Conservation (phyloP, 2,113 vertebrate species). For the Nerophis lumbriciformis region DNA sequence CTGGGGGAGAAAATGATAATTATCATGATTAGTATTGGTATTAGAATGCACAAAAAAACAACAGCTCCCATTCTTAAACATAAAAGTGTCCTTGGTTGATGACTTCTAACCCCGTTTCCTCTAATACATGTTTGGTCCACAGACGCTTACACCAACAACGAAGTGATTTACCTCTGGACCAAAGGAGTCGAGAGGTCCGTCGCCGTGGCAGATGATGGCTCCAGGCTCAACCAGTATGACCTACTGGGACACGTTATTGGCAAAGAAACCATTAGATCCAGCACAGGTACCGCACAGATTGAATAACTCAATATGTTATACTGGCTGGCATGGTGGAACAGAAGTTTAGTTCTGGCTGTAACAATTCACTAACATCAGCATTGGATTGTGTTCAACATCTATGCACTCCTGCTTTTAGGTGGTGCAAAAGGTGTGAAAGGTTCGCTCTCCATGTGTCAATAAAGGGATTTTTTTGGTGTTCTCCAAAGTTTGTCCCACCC, state of each 20-base stretch:
- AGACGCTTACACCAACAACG: conserved; percentile 98
- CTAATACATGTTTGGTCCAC: conserved; percentile 4
- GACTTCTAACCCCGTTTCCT: not conserved
- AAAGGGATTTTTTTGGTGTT: not conserved
- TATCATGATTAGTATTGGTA: too few relatives aligned
- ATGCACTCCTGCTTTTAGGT: too few relatives aligned
- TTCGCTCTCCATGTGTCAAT: not conserved
- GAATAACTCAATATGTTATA: not conserved
- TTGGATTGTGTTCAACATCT: not conserved
- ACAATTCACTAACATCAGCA: too few relatives aligned
- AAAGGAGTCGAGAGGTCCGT: conserved; percentile 88
- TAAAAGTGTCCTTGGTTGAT: not conserved
- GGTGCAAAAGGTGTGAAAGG: not conserved
- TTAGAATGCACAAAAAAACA: too few relatives aligned
- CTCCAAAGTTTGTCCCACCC: not conserved
- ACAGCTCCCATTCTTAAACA: too few relatives aligned
- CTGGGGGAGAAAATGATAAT: too few relatives aligned
- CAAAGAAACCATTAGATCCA: conserved; percentile 94
- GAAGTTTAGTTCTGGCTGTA: not conserved
- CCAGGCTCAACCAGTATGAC: conserved; percentile 95
- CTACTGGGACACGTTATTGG: conserved; percentile 90
- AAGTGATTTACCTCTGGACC: conserved; percentile 96
- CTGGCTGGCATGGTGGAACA: not conserved
- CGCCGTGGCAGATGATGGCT: conserved; percentile 91
- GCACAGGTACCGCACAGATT: conserved; percentile 81